Evolutionary conservation across 2,888 invertebrate genomes (phyloP).

Genomic region (Hoplodrina blanda): DNA sequence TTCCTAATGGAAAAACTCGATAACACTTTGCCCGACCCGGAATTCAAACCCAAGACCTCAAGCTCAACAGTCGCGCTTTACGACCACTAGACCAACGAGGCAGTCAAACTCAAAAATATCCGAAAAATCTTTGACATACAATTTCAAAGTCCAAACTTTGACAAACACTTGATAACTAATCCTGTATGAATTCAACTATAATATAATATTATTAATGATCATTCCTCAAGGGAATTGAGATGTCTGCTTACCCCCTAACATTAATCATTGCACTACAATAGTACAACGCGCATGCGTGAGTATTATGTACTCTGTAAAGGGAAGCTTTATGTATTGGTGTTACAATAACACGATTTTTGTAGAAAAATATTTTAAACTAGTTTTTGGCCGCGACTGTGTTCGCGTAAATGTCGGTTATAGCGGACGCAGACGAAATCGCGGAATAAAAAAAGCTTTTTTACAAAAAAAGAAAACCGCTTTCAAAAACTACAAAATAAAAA

Average conservation of each 20-base stretch:
- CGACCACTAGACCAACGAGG: too few relatives aligned
- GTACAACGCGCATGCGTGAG: constrained; percentile 35
- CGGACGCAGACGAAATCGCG: too few relatives aligned
- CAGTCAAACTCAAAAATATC: not conserved
- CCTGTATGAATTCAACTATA: constrained; percentile 20
- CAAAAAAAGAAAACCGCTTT: too few relatives aligned
- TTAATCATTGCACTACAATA: constrained; percentile 69
- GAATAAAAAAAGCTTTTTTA: too few relatives aligned
- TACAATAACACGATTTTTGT: not conserved
- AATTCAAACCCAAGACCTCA: too few relatives aligned
- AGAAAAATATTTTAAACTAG: too few relatives aligned
- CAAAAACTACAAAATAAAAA: too few relatives aligned
- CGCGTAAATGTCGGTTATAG: too few relatives aligned
- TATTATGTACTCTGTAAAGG: constrained; percentile 38
- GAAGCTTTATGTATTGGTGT: constrained; percentile 31
- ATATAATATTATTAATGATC: constrained; percentile 75
- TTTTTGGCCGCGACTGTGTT: too few relatives aligned
- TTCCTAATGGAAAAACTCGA: too few relatives aligned
- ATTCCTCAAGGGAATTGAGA: constrained; percentile 76
- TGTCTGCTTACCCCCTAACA: constrained; percentile 62
- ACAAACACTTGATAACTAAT: constrained; percentile 33
- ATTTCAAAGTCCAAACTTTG: constrained; percentile 6
- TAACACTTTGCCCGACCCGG: too few relatives aligned
- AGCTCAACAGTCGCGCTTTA: too few relatives aligned
- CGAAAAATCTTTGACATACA: constrained; percentile 35